A percentile compares a stretch with the other conserved stretches of the same genome.
Evolutionary conservation across 2,113 vertebrate species (phyloP).

Genomic region (Leptosomus discolor): DNA sequence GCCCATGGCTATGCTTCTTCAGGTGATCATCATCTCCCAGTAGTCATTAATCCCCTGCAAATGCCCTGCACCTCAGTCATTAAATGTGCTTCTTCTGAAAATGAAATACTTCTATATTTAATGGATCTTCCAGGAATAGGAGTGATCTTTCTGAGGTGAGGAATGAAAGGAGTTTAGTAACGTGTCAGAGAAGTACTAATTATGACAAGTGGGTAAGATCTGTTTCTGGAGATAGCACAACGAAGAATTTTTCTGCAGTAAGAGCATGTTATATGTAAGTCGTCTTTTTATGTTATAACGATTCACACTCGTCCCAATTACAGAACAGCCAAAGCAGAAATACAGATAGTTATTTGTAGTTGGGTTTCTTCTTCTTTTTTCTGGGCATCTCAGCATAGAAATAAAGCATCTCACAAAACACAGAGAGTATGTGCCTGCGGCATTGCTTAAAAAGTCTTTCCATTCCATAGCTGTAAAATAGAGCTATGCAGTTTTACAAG

Average conservation of each 20-base stretch:
- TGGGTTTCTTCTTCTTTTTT: not conserved
- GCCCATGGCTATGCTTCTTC: conserved; percentile 16
- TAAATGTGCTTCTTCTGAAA: conserved; percentile 30
- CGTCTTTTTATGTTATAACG: not conserved
- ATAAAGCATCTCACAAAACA: not conserved
- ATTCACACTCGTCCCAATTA: not conserved
- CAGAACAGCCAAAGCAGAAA: not conserved
- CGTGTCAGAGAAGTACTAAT: not conserved
- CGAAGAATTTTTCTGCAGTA: not conserved
- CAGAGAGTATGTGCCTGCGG: not conserved
- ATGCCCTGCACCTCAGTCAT: not conserved
- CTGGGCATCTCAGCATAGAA: not conserved
- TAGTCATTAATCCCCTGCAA: conserved; percentile 45
- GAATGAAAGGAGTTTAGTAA: conserved; percentile 23
- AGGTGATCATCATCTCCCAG: conserved; percentile 40
- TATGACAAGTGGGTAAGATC: not conserved
- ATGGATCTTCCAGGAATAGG: conserved; percentile 36
- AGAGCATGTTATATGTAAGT: not conserved
- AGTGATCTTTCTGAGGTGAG: not conserved
- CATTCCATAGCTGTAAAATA: not conserved
- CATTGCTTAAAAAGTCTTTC: not conserved
- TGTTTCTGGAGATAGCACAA: not conserved
- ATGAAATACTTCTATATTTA: conserved; percentile 51
- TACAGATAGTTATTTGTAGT: not conserved
- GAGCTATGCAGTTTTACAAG: not conserved